A percentile compares a stretch with the other conserved stretches of the same genome.
Evolutionary conservation across 2,797 vertebrate species (phyloP).

Genomic region (Parotocinclus haroldoi): DNA sequence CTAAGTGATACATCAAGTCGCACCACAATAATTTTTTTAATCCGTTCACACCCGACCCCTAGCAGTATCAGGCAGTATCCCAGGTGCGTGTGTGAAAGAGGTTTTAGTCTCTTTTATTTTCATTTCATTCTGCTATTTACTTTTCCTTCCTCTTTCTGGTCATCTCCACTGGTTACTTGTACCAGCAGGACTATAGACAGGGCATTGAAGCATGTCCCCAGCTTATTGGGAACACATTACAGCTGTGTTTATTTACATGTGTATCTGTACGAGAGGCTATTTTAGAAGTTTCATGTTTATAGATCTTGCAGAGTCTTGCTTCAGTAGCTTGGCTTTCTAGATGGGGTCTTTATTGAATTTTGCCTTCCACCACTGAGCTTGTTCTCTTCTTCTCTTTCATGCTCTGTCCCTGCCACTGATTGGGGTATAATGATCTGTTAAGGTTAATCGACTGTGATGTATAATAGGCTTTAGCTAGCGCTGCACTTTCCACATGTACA

Average conservation of each 20-base stretch:
- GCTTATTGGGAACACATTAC: constrained; percentile 69
- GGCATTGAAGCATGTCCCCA: constrained; percentile 59
- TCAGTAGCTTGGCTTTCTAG: constrained; percentile 52
- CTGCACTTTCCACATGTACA: neutral
- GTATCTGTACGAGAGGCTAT: constrained; percentile 62
- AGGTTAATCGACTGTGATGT: constrained; percentile 65
- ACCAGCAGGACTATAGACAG: constrained; percentile 41
- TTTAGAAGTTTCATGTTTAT: constrained; percentile 68
- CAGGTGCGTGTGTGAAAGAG: too few relatives aligned
- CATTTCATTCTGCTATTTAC: constrained; percentile 4
- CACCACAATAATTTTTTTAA: too few relatives aligned
- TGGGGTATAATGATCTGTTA: constrained; percentile 70
- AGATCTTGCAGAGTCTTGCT: constrained; percentile 55
- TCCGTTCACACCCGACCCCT: too few relatives aligned
- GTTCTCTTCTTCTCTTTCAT: constrained; percentile 37
- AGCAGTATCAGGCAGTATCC: too few relatives aligned
- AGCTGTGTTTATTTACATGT: constrained; percentile 67
- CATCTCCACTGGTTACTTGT: neutral
- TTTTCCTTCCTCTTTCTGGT: constrained; percentile 19
- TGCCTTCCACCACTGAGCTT: constrained; percentile 56
- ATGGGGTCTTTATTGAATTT: constrained; percentile 73
- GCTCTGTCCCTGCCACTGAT: constrained; percentile 38
- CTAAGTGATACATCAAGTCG: too few relatives aligned
- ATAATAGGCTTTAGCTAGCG: constrained; percentile 37
- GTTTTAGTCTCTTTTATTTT: too few relatives aligned